phyloP scores from a whole-genome alignment of 2,888 invertebrate genomes.

The Leucania comma region DNA sequence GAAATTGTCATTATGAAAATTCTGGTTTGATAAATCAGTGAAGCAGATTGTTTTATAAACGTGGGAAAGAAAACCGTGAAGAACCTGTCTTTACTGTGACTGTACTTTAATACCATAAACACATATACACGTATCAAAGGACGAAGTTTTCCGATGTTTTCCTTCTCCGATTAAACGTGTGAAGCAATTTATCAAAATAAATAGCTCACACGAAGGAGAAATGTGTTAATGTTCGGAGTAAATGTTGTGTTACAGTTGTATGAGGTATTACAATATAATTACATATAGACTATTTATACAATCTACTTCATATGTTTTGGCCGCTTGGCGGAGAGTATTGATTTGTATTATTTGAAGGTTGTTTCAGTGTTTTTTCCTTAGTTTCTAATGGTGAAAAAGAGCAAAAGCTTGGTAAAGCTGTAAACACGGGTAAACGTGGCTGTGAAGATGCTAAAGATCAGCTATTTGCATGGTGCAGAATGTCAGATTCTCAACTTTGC shows the following conservation, averaged over 20 bases:
- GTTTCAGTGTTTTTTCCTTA: background rate
- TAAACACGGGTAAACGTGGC: background rate
- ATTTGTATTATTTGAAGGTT: slow-evolving; percentile 13
- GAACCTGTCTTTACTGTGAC: background rate
- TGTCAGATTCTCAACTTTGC: background rate
- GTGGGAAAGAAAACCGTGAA: background rate
- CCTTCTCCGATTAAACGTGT: slow-evolving; percentile 60
- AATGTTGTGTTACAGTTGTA: slow-evolving; percentile 48
- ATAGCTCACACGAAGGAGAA: slow-evolving; percentile 55
- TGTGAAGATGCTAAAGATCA: background rate
- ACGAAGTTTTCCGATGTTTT: slow-evolving; percentile 55
- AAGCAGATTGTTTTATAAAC: background rate
- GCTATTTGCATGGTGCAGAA: background rate
- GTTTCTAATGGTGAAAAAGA: background rate
- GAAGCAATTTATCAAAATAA: slow-evolving; percentile 63
- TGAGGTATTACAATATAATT: slow-evolving; percentile 46
- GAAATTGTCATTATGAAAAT: no score
- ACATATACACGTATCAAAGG: slow-evolving; percentile 38
- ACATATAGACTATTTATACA: slow-evolving; percentile 12
- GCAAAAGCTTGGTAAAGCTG: background rate
- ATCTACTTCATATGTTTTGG: slow-evolving; percentile 4
- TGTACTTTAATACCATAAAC: slow-evolving; percentile 10
- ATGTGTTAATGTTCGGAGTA: slow-evolving; percentile 58
- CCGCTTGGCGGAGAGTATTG: slow-evolving; percentile 12
- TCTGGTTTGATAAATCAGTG: background rate